These are phyloP conservation scores for Drosophila setosimentum DNA, from an alignment of 2,888 invertebrate genomes.

Conservation along the genomic window DNA sequence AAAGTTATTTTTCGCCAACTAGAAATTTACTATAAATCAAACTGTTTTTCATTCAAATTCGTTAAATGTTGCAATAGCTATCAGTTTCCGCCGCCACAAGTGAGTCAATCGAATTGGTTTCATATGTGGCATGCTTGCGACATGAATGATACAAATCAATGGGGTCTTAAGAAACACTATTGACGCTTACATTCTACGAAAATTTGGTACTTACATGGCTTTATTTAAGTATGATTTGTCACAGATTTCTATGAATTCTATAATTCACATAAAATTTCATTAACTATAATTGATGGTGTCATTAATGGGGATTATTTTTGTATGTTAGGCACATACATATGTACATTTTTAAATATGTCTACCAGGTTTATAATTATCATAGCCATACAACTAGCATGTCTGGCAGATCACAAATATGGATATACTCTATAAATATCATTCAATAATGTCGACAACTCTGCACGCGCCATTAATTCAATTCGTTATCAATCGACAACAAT, in stretches of 20 bases:
- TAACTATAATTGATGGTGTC: constrained; percentile 3
- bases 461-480: constrained; percentile 40
- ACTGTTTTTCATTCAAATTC: constrained; percentile 51
- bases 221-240: not conserved
- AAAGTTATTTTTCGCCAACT: not conserved
- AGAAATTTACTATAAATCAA: constrained; percentile 9
- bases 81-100: constrained; percentile 7
- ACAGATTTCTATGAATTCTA: constrained; percentile 1
- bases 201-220: not conserved
- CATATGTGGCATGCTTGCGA: constrained; percentile 31
- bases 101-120: constrained; percentile 39
- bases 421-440: not conserved
- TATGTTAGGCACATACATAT: not conserved
- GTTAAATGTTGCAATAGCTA: constrained; percentile 35
- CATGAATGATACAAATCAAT: constrained; percentile 17
- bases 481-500: constrained; percentile 32
- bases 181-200: constrained; percentile 3
- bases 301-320: not conserved
- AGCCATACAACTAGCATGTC: not conserved
- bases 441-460: constrained; percentile 12
- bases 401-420: not conserved
- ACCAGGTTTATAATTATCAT: not conserved
- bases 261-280: not conserved
- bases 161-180: constrained; percentile 12
- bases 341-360: not conserved